Evolutionary conservation across 2,113 vertebrate genomes (phyloP), one percentile per base, ranked within the genome.

Genomic region (Melozone crissalis): DNA sequence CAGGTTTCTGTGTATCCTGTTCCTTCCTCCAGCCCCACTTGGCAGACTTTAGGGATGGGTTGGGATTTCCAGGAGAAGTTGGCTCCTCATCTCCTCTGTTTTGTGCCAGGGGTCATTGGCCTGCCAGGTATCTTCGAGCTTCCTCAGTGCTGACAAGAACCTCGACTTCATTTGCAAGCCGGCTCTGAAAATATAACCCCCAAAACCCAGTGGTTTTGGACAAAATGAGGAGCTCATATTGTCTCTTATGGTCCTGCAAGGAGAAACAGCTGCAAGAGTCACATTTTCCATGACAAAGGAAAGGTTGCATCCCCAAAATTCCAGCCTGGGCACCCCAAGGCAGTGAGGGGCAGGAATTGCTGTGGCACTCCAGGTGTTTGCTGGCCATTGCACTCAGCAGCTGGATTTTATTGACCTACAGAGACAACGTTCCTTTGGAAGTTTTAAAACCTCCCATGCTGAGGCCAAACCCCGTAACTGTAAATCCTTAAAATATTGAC

Each of bases 191-290:
- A 13, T 13, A 39, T 39, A 39, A 39, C 11, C 39, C 39, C 39
- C 39, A 39, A 39, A 39, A 39, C 39, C 39, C 39, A 39, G 39
- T 39, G 39, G 39, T 39, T 39, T n/a, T n/a, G n/a, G n/a, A n/a
- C n/a, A n/a, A n/a, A n/a, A n/a, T n/a, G 39, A 39, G 39, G 39
- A 39, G 39, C 97, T 99, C 99, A 3, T 99, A 99, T 24, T 99
- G 99, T 2, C 99, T 98, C 95, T 99, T 99, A 31, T 99, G 99
- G 84, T 99, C 99, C 99, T 99, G 95, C 67, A n/a, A 68, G 85
- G 61, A 88, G 54, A 37, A 58, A 22, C 17, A 78, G 31, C 28
- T 7, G 3, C 6, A 18, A 62, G 65, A 84, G 43, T 43, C n/a
- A 58, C 10, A 5, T 14, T 49, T 81, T 2, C 10, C 65, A 49